phyloP scores from a whole-genome alignment of 1,140 invertebrate species.

The Cepaea nemoralis region DNA sequence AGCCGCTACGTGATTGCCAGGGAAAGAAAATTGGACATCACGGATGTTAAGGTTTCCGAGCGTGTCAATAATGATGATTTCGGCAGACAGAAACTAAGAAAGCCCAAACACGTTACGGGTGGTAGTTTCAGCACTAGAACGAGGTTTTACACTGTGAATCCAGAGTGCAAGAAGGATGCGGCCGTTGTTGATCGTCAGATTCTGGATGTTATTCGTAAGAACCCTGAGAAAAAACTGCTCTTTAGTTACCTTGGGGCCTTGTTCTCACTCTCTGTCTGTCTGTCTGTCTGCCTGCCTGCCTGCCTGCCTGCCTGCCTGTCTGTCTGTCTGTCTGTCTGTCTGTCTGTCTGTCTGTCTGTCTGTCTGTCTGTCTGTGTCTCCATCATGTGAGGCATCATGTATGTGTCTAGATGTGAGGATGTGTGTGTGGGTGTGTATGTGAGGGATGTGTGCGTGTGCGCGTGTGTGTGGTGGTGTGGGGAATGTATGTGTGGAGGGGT shows the following conservation, averaged over 20 bases:
- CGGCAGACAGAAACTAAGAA: conserved; percentile 77
- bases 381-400: too few relatives aligned
- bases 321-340: too few relatives aligned
- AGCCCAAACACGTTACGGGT: conserved; percentile 79
- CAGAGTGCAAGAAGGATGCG: conserved; percentile 92
- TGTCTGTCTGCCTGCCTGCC: too few relatives aligned
- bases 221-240: conserved; percentile 87
- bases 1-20: conserved; percentile 97
- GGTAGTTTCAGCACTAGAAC: conserved; percentile 90
- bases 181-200: conserved; percentile 83
- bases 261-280: conserved; percentile 91
- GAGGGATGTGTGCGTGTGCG: too few relatives aligned
- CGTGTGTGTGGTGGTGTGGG: too few relatives aligned
- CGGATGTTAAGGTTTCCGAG: conserved; percentile 84
- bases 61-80: conserved; percentile 95
- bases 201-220: conserved; percentile 84
- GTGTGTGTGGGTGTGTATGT: too few relatives aligned
- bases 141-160: conserved; percentile 87
- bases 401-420: too few relatives aligned
- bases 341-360: too few relatives aligned
- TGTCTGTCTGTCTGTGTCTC: too few relatives aligned
- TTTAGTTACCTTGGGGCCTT: conserved; percentile 90
- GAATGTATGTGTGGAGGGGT: too few relatives aligned
- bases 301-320: too few relatives aligned
- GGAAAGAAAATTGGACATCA: conserved; percentile 88